Evolutionary conservation across 2,113 vertebrate genomes (phyloP).

Genomic region (Elgaria multicarinata): DNA sequence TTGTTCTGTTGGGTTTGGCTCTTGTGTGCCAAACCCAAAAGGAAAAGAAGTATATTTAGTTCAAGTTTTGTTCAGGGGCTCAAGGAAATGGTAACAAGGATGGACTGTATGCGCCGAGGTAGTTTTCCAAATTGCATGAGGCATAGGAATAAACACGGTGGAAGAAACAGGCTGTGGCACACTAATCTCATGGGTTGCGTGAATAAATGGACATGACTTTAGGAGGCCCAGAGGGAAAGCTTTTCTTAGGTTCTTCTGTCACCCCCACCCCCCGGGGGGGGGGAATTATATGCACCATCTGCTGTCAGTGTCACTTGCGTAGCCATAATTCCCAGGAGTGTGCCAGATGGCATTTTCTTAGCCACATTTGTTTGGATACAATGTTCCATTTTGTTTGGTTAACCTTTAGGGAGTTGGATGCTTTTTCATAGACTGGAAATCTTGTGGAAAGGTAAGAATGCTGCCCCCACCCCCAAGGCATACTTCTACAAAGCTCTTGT

Average conservation of each 20-base stretch:
- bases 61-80: not conserved
- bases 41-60: not conserved
- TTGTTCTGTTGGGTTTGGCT: not conserved
- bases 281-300: conserved; percentile 1
- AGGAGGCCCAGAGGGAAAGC: not conserved
- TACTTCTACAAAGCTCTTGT: not conserved
- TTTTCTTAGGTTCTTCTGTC: not conserved
- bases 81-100: not conserved
- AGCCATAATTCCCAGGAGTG: not conserved
- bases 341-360: conserved; percentile 21
- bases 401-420: not conserved
- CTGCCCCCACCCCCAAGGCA: not conserved
- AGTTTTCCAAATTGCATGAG: not conserved
- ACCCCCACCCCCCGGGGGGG: not conserved
- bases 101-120: not conserved
- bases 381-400: conserved; percentile 18
- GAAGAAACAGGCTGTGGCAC: not conserved
- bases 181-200: not conserved
- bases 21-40: not conserved
- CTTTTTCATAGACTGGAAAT: not conserved
- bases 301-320: conserved; percentile 8
- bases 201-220: not conserved
- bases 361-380: conserved; percentile 13
- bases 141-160: not conserved
- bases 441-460: not conserved